Conservation (phyloP, 1,140 invertebrate genomes). For the Papilio polytes region DNA sequence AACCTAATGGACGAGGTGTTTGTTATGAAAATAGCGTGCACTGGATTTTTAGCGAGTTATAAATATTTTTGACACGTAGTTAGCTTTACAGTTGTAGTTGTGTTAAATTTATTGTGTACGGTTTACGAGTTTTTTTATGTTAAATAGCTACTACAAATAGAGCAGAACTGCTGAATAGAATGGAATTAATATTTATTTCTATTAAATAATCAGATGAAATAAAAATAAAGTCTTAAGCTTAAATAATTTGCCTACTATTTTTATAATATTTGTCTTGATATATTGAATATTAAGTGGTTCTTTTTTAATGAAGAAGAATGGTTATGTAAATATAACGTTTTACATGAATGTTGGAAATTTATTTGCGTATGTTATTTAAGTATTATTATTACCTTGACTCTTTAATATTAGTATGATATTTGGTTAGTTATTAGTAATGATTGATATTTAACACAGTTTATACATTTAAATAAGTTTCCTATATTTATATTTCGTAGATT, state of each 20-base stretch:
- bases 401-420: background rate
- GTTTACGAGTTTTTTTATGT: background rate
- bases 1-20: background rate
- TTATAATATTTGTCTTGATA: too few species aligned
- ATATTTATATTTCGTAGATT: too few species aligned
- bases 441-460: background rate
- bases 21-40: conserved; percentile 20
- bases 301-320: too few species aligned
- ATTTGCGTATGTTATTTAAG: background rate
- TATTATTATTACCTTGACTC: background rate
- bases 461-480: background rate
- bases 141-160: background rate
- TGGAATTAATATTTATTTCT: too few species aligned
- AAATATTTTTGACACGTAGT: conserved; percentile 39
- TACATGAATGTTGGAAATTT: background rate
- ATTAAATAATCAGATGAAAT: too few species aligned
- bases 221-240: too few species aligned
- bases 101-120: conserved; percentile 9
- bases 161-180: background rate
- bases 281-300: too few species aligned
- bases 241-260: too few species aligned
- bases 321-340: background rate
- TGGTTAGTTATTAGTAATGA: background rate
- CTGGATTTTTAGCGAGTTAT: conserved; percentile 32
- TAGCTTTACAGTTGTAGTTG: conserved; percentile 31